Base-by-base conservation (phyloP, 2,113 vertebrate species). In the Helogale parvula region DNA sequence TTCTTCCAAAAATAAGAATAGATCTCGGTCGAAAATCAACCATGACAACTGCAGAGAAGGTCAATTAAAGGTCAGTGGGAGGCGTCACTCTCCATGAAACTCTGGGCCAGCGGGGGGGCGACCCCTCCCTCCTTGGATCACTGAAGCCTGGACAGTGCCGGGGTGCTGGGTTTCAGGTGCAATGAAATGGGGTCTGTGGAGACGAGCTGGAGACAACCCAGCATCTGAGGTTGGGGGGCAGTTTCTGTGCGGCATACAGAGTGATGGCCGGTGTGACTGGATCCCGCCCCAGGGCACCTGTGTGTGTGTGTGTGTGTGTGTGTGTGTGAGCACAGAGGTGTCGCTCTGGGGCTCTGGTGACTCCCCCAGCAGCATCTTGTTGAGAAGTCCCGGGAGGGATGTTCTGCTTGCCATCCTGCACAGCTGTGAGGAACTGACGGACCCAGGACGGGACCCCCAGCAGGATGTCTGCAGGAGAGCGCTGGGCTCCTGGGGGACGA, bases 81-180 rank as follows among this genome's bases (percentile, higher is more conserved):
- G 14, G 27, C 57, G 54, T 3, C 10, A 2, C 35, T 27, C 19
- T 0, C 17, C 65, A 9, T 2, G 27, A 33, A 41, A 41, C 23
- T 65, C 2, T 2, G 9, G n/a, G 35, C 72, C 2, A 17, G 12
- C 2, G 33, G 23, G 10, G 10, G 19, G n/a, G 27, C 0, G 0
- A 9, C 12, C 4, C 3, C 76, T 33, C 63, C 12, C n/a, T 33
- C 3, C 17, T 5, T n/a, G 7, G 77, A 54, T 31, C 71, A n/a
- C 1, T 5, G 27, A 2, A 27, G 2, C 47, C 23, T 6, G 47
- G 35, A n/a, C 1, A 15, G 25, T 0, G 16, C 16, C 17, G 27
- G 7, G 85, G 27, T 29, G 21, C 4, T 33, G 23, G 6, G 19
- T n/a, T 29, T 38, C 60, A 50, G 50, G 50, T 14, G 50, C 9